Evolutionary conservation across 1,140 invertebrate genomes (phyloP), one percentile per base, ranked within the genome.

Genomic region (Littorina saxatilis): DNA sequence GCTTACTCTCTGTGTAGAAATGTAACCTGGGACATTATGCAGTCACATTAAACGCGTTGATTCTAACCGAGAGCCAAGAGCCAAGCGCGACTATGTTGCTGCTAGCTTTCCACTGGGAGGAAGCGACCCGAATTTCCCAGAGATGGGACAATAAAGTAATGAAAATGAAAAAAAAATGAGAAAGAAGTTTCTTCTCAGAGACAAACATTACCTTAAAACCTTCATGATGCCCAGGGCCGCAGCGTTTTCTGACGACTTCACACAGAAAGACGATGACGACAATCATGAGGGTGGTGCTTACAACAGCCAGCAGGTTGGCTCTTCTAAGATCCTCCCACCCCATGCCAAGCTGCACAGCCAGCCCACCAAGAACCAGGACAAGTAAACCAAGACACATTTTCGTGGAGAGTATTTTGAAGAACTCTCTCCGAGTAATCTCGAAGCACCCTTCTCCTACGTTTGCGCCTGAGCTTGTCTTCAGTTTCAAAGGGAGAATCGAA

Each of bases 261-360:
- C 50, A 61, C 1, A 82, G 20, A 29, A 79, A 66, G 27, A 61
- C 27, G 39, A 75, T 39, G n/a, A 84, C 7, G 47, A 43, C 9
- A 17, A 73, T 35, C 1, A 81, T 4, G 29, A 81, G 35, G 63
- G 43, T 50, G 63, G 58, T 17, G 27, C n/a, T 37, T 5, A 74
- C 20, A 11, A 86, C 35, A 20, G 76, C 74, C 50, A 82, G 20
- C 52, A 66, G 5, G 17, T 55, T 72, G 7, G 73, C 47, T 0
- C 47, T 27, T 7, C 39, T 27, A 1, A 87, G 11, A 27, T 83
- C 82, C 23, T 75, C 32, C 76, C 66, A 81, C 32, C 83, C 82
- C 35, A 66, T 70, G 43, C 79, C 79, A 32, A 87, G 23, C 66
- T 85, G 84, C 0, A 82, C 27, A 13, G 84, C 79, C 37, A 87